Evolutionary conservation across 2,888 invertebrate genomes (phyloP), one percentile per base, ranked within the genome.

Genomic region (Andricus curvator): DNA sequence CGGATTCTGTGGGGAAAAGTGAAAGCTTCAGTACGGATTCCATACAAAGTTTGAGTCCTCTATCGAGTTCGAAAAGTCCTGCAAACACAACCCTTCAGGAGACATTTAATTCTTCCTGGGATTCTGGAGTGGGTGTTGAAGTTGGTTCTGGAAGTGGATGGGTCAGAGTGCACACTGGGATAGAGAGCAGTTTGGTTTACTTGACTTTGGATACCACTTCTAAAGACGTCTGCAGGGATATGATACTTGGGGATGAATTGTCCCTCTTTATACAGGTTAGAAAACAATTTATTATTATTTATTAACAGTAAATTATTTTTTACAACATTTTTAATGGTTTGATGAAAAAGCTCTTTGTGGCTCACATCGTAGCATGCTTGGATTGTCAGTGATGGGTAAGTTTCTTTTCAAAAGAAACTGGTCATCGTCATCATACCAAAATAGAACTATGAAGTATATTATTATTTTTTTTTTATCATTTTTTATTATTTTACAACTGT

Each of bases 101-200:
- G 33, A 78, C 51, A 88, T 88, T 91, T 83, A 91, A 91, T 88
- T 91, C 91, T 87, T 92, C 91, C 13, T 91, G 91, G 91, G 92
- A 92, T 80, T 92, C 92, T 11, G 92, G 93, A 88, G 94, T 92
- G 90, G 94, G 93, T 90, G 93, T 91, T 91, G 94, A 94, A 90
- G 93, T 94, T 91, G 94, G 92, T 86, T 93, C 89, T 51, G 91
- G 91, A 66, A 93, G 94, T 85, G 95, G 95, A 81, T 95, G 95
- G 95, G 94, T 95, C 83, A 93, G 95, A 76, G 94, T 95, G 82
- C 95, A 94, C 88, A 95, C 94, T 83, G 95, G 95, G 81, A 94
- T 94, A 86, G 93, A 94, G 81, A 94, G 94, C 79, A 94, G 95
- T 84, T 94, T 95, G 88, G 94, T 95, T 84, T 94, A 94, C 80